Base-by-base conservation (phyloP, 2,888 invertebrate genomes). In the Mantis religiosa region DNA sequence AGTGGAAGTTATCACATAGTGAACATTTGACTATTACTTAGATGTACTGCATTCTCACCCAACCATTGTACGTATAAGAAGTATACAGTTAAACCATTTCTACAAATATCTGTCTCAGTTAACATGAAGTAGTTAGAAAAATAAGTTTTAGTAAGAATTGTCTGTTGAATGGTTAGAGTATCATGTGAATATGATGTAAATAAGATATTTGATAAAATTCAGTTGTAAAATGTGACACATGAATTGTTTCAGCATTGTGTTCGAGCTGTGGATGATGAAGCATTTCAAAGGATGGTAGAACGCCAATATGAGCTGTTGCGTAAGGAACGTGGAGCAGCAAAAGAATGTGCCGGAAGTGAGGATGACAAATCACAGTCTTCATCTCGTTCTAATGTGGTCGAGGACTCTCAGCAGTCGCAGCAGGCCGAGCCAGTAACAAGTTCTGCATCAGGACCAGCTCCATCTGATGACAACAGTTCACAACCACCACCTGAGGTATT, bases 201-300 rank as follows among this genome's bases (percentile, higher is more conserved):
- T 41, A 41, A 12, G 41, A 34, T 34, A 6, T 8, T 34, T 41
- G 0, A 12, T 41, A 12, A 12, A 41, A 41, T 41, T 41, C 12
- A 12, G 9, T 12, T 1, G 41, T 12, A 12, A 2, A 41, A 12
- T 41, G 6, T 1, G 12, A 6, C 41, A 9, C 12, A 6, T 7
- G 8, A 34, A 83, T 83, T 20, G 28, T 82, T 88, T 28, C 92
- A 96, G 95, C 97, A 98, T 93, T 98, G 98, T 93, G 97, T 97
- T 92, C 97, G 97, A 86, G 98, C 98, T 0, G 98, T 98, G 2
- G 98, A 98, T 92, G 98, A 98, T n/a, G 98, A 98, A 0, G 97
- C 97, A 83, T 99, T 98, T 93, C 96, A 96, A 90, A 96, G 97
- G 91, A 97, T 99, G 97, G 98, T 99, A 25, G 97, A 98, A 91